phyloP scores from a whole-genome alignment of 2,888 invertebrate species.

The Terebella lapidaria region DNA sequence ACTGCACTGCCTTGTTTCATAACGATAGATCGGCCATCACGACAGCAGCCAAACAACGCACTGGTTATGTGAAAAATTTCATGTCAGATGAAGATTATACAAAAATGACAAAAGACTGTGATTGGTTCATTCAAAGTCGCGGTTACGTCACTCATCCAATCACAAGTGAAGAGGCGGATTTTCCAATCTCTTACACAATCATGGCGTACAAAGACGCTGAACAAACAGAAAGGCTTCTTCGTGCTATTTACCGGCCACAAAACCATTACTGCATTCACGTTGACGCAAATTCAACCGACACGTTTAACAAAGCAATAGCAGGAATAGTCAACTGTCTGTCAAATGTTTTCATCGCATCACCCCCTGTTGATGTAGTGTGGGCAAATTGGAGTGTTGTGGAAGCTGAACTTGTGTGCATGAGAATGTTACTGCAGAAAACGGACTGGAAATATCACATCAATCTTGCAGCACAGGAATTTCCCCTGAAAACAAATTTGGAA shows the following conservation, averaged over 20 bases:
- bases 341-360: conserved; percentile 4
- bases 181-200: conserved; percentile 10
- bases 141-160: neutral
- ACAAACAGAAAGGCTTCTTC: conserved; percentile 8
- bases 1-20: too few relatives aligned
- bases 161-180: conserved; percentile 2
- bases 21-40: too few relatives aligned
- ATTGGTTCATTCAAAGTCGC: too few relatives aligned
- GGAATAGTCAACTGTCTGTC: conserved; percentile 6
- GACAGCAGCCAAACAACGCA: too few relatives aligned
- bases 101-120: too few relatives aligned
- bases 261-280: conserved; percentile 13
- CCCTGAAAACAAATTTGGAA: conserved; percentile 40
- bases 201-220: conserved; percentile 5
- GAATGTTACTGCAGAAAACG: neutral
- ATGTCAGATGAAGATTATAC: too few relatives aligned
- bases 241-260: conserved; percentile 12
- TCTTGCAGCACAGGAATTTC: conserved; percentile 39
- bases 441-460: conserved; percentile 33
- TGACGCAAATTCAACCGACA: conserved; percentile 1
- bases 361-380: conserved; percentile 7
- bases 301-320: conserved; percentile 1
- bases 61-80: too few relatives aligned
- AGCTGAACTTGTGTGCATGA: conserved; percentile 8
- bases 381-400: conserved; percentile 9